Base-by-base conservation (phyloP, 1,140 invertebrate species). In the Anagrus nilaparvatae region DNA sequence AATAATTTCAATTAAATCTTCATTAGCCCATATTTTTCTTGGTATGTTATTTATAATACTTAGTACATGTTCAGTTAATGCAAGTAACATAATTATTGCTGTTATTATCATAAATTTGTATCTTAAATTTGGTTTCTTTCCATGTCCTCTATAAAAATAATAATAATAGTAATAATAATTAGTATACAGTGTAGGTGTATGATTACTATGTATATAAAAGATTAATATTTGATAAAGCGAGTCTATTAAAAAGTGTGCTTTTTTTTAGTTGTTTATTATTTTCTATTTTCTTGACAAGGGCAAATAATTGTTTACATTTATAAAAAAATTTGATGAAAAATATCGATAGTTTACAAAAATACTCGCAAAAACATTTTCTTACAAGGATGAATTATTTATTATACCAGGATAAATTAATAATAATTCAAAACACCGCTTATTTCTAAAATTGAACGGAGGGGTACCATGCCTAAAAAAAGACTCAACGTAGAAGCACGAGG, bases 11-110 rank as follows among this genome's bases (percentile, higher is more conserved):
- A 46, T 27, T 14, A 64, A 59, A 0, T 54, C 61, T 6, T 45
- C 30, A 42, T 63, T 59, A 1, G 36, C 28, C 49, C 47, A 55
- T 2, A 52, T 37, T 8, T 49, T 42, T 0, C 17, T 3, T 0
- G 47, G 39, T 3, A 32, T 48, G 19, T 54, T 59, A 18, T 55
- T 59, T 0, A 54, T 12, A 9, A 66, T 41, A 33, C 65, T 68
- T 1, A 68, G 42, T 13, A 59, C 6, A 40, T 68, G 65, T 30
- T 68, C 65, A 1, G 52, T 3, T 1, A 65, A 3, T 7, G 65
- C 59, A n/a, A 57, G 40, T 16, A 50, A 4, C 8, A 68, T 32
- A 29, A 63, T 48, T 5, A 37, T 36, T 7, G 13, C 30, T 4
- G 52, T 43, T 14, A 68, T 61, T 5, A 46, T 1, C 12, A 37